These are phyloP conservation scores for Oopsacas minuta DNA, from an alignment of 37 sponge, comb jelly and placozoan species.

Conservation along the genomic window DNA sequence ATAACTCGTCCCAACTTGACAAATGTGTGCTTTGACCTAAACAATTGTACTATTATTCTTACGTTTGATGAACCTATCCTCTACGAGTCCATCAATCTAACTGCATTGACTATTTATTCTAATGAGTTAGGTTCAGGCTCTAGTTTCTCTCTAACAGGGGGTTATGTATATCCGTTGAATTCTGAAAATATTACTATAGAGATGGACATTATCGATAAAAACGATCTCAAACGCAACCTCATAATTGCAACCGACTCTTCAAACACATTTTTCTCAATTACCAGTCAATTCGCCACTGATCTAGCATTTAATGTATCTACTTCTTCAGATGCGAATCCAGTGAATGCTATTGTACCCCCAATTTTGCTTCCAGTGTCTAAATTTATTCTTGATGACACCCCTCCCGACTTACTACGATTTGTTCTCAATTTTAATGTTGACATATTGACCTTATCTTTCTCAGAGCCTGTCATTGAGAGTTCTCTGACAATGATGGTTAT, in stretches of 20 bases:
- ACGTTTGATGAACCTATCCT: slow-evolving; percentile 53
- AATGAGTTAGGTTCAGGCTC: neutral
- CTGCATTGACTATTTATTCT: slow-evolving; percentile 24
- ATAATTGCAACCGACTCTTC: slow-evolving; percentile 31
- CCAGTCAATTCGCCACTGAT: slow-evolving; percentile 19
- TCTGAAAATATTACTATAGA: neutral
- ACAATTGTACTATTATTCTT: slow-evolving; percentile 27
- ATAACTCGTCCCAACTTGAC: slow-evolving; percentile 43
- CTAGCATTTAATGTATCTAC: neutral
- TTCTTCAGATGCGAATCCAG: slow-evolving; percentile 22
- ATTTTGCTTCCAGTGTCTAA: slow-evolving; percentile 29
- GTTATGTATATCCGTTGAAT: neutral
- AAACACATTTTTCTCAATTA: slow-evolving; percentile 63
- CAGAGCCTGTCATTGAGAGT: slow-evolving; percentile 40
- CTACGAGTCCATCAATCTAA: slow-evolving; percentile 26
- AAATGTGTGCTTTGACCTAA: slow-evolving; percentile 41
- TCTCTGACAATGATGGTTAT: neutral
- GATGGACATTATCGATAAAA: neutral
- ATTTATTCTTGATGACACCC: slow-evolving; percentile 37
- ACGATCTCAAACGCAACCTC: slow-evolving; percentile 21
- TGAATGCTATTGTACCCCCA: slow-evolving; percentile 25
- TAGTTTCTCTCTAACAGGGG: slow-evolving; percentile 25
- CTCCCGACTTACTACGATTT: slow-evolving; percentile 35
- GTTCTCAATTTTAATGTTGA: slow-evolving; percentile 42
- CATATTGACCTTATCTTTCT: slow-evolving; percentile 30